Evolutionary conservation across 1,140 invertebrate species (phyloP), one percentile per base, ranked within the genome.

Genomic region (Amyelois transitella): DNA sequence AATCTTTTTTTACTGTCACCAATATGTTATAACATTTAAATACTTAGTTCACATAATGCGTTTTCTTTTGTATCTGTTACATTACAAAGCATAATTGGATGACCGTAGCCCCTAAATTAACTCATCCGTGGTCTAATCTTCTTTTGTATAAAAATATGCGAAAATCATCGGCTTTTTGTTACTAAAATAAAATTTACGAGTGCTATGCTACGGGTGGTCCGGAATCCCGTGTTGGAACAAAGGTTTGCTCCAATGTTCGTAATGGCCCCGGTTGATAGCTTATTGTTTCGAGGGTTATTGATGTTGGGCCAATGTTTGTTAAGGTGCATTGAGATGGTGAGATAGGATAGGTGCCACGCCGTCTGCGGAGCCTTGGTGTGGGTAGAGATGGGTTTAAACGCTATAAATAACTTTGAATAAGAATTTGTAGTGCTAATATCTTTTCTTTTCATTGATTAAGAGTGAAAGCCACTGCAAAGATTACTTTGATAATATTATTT

Each of bases 301-400:
- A 43, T 20, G 18, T 18, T 20, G 18, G 18, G 20, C 56, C 28
- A 59, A 59, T 51, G 32, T 38, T 38, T 21, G 53, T 51, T 53
- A 51, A 43, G 44, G 45, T 25, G 49, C 21, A 28, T 58, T 58
- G 14, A 24, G 51, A 45, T 45, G 24, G 44, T n/a, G 44, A 20
- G 24, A 38, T 50, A 14, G 6, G 52, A 20, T 51, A 25, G 64
- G 73, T 69, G 75, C 75, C 75, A 66, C 61, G 62, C 73, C 64
- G 75, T 78, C 75, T 78, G 63, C n/a, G n/a, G n/a, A n/a, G n/a
- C n/a, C n/a, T n/a, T n/a, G n/a, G n/a, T n/a, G n/a, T n/a, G n/a
- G n/a, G n/a, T n/a, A n/a, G n/a, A n/a, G n/a, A n/a, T n/a, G n/a
- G n/a, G n/a, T n/a, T n/a, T n/a, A n/a, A n/a, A n/a, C n/a, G n/a